A percentile compares a stretch with the other conserved stretches of the same genome.
These are phyloP conservation scores for Melanostigma gelatinosum DNA, from an alignment of 2,113 vertebrate species.

Conservation along the genomic window DNA sequence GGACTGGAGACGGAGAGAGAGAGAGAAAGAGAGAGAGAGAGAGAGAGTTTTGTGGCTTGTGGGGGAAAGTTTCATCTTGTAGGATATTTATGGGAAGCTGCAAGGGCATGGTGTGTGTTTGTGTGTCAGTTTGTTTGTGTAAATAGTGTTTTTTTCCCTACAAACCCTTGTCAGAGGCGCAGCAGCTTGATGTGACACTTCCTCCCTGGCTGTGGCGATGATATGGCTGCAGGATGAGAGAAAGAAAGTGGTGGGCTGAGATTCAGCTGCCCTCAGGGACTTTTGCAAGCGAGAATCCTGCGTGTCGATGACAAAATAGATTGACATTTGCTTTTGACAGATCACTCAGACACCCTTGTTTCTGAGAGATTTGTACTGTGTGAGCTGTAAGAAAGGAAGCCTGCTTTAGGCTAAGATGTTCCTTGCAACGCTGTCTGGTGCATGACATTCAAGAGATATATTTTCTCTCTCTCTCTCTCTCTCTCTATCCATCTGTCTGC, in stretches of 20 bases:
- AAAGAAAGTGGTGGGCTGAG: constrained; percentile 65
- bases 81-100: constrained; percentile 78
- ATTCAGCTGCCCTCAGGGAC: constrained; percentile 58
- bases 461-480: constrained; percentile 31
- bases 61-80: constrained; percentile 71
- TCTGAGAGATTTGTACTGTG: constrained; percentile 69
- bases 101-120: constrained; percentile 60
- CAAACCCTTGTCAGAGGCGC: constrained; percentile 65
- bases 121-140: constrained; percentile 73
- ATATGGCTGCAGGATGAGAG: constrained; percentile 67
- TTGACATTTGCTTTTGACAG: constrained; percentile 80
- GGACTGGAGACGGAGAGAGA: constrained; percentile 39
- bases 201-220: constrained; percentile 61
- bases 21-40: constrained; percentile 36
- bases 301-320: constrained; percentile 78
- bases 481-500: constrained; percentile 38
- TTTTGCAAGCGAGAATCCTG: constrained; percentile 68
- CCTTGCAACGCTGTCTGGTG: constrained; percentile 59
- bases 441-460: constrained; percentile 63
- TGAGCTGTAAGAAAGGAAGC: constrained; percentile 60
- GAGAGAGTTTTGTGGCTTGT: constrained; percentile 57
- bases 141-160: constrained; percentile 62
- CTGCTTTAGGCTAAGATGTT: constrained; percentile 68
- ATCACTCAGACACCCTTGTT: constrained; percentile 75
- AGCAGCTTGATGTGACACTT: constrained; percentile 72